Percentiles rank a stretch among this genome's conserved stretches.
Conservation (phyloP, 1,140 invertebrate genomes). For the Sitophilus oryzae region DNA sequence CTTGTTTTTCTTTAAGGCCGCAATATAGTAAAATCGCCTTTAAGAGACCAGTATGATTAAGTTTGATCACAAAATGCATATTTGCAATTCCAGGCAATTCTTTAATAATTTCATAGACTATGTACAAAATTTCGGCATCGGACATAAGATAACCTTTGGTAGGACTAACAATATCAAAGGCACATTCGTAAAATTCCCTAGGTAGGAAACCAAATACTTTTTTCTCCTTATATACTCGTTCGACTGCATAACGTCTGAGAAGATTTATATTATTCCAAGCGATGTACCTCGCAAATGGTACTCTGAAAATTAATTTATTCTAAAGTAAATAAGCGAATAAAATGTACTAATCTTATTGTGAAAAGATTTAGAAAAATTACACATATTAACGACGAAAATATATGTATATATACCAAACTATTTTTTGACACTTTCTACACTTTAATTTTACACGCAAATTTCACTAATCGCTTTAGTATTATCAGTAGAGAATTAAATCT, state of each 20-base stretch:
- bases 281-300: conserved; percentile 76
- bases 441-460: too few relatives aligned
- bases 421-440: too few relatives aligned
- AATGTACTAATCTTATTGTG: too few relatives aligned
- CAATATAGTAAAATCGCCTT: conserved; percentile 73
- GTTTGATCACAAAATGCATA: conserved; percentile 64
- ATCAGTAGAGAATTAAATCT: too few relatives aligned
- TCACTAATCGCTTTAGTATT: too few relatives aligned
- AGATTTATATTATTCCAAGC: conserved; percentile 72
- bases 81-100: conserved; percentile 62
- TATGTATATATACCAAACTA: too few relatives aligned
- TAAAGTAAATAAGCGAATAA: too few relatives aligned
- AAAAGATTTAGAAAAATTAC: too few relatives aligned
- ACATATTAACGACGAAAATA: too few relatives aligned
- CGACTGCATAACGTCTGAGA: conserved; percentile 79
- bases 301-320: conserved; percentile 42
- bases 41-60: conserved; percentile 80
- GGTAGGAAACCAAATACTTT: conserved; percentile 81
- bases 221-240: conserved; percentile 79
- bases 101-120: conserved; percentile 70
- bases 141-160: conserved; percentile 64
- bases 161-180: conserved; percentile 87
- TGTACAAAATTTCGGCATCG: conserved; percentile 79
- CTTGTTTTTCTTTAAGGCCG: conserved; percentile 57
- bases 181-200: conserved; percentile 81